Evolutionary conservation across 2,888 invertebrate genomes (phyloP).

Genomic region (Oithona nana): DNA sequence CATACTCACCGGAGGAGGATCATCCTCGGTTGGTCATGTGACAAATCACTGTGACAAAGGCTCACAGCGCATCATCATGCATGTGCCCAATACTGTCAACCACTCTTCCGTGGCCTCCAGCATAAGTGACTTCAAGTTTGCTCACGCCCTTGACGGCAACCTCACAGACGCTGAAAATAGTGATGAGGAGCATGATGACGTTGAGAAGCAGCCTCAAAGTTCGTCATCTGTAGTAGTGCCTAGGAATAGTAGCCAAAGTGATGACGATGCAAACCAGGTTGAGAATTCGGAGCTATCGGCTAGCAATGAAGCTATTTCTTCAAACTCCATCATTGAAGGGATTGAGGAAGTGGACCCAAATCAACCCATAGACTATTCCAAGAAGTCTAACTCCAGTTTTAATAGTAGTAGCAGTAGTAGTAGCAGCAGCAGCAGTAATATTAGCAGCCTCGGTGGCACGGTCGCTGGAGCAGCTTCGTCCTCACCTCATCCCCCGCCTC

Average conservation of each 20-base stretch:
- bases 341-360: too few species aligned
- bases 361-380: background rate
- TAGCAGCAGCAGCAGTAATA: conserved; percentile 1
- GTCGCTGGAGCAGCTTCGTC: background rate
- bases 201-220: background rate
- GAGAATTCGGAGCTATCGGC: too few species aligned
- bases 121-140: background rate
- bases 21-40: too few species aligned
- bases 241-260: too few species aligned
- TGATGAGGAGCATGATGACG: background rate
- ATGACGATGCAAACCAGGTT: too few species aligned
- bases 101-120: background rate
- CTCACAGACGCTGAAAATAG: background rate
- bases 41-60: background rate
- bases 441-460: background rate
- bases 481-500: too few species aligned
- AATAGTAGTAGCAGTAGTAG: background rate
- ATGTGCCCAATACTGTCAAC: background rate
- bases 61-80: background rate
- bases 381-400: background rate
- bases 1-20: background rate
- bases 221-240: background rate
- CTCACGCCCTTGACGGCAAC: background rate
- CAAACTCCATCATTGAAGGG: too few species aligned
- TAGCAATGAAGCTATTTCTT: too few species aligned